These are phyloP conservation scores for Pseudococcus viburni DNA, from an alignment of 2,888 invertebrate species.

Conservation along the genomic window DNA sequence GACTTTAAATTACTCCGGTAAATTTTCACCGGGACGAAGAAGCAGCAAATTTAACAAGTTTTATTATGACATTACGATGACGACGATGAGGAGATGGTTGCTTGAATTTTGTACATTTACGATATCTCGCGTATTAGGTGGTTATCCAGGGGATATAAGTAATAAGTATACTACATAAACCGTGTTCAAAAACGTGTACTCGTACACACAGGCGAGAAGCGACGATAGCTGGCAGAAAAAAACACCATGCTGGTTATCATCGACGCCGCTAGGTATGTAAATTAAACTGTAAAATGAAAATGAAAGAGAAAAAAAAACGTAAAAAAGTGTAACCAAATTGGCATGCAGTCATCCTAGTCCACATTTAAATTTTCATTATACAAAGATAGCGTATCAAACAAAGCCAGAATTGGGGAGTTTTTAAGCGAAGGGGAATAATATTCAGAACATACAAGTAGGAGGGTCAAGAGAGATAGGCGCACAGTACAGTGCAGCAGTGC, in stretches of 20 bases:
- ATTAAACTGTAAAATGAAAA: conserved; percentile 25
- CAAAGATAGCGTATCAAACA: conserved; percentile 62
- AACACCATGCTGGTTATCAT: conserved; percentile 46
- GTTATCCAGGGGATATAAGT: not conserved
- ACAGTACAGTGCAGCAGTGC: conserved; percentile 47
- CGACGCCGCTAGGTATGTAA: not conserved
- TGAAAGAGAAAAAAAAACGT: not conserved
- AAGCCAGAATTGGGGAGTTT: conserved; percentile 46
- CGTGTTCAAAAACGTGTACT: not conserved
- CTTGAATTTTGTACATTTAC: not conserved
- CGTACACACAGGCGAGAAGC: not conserved
- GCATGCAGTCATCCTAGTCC: conserved; percentile 48
- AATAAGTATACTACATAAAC: not conserved
- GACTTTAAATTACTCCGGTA: conserved; percentile 2
- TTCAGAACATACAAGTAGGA: conserved; percentile 78
- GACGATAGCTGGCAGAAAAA: not conserved
- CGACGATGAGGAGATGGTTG: not conserved
- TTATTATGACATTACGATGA: not conserved
- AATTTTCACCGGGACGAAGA: not conserved
- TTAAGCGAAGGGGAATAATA: conserved; percentile 45
- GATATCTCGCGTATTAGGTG: too few species aligned
- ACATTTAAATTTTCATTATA: conserved; percentile 59
- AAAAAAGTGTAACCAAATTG: conserved; percentile 43
- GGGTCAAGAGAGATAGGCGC: conserved; percentile 71
- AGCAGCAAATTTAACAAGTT: conserved; percentile 21